Evolutionary conservation across 1,140 invertebrate genomes (phyloP), one percentile per base, ranked within the genome.

Genomic region (Formica exsecta): DNA sequence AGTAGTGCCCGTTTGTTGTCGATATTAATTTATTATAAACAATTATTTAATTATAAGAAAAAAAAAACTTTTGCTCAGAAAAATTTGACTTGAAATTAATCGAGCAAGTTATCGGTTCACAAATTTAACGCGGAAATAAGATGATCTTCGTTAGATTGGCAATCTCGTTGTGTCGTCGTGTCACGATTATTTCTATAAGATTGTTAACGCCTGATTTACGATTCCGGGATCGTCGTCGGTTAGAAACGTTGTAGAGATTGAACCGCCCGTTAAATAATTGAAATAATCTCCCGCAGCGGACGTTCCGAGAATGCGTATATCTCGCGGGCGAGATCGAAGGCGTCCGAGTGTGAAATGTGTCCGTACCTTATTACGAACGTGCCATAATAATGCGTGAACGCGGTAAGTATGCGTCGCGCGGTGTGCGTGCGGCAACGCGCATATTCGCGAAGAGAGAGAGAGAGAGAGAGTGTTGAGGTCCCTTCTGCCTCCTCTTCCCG

Each of bases 391-490:
- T 86, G 65, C 29, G 70, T 48, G 76, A 68, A 41, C 54, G 11
- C 70, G 25, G 75, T 74, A 88, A 86, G 68, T 88, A 88, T 88
- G 87, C 87, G 84, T 68, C 75, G 70, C 75, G 41, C 48, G 84
- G 54, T 71, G 70, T 22, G 57, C 59, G 51, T 36, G 57, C 73
- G 65, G 74, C 75, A 77, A 36, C 65, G 29, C 71, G 87, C 88
- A 89, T 89, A 89, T 89, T 86, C 74, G 81, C 68, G 54, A 70
- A 16, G 16, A 16, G 48, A 51, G 44, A 48, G 44, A 48, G 44
- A 48, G 54, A 76, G 16, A 19, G 9, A 44, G 41, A 44, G 41
- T 11, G 41, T 11, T 7, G 64, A 57, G 59, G 29, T 57, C 68
- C 68, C 19, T 32, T 41, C n/a, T 61, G 36, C 16, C 44, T 38